Evolutionary conservation across 2,797 vertebrate species (phyloP).

Genomic region (Sebastes variabilis): DNA sequence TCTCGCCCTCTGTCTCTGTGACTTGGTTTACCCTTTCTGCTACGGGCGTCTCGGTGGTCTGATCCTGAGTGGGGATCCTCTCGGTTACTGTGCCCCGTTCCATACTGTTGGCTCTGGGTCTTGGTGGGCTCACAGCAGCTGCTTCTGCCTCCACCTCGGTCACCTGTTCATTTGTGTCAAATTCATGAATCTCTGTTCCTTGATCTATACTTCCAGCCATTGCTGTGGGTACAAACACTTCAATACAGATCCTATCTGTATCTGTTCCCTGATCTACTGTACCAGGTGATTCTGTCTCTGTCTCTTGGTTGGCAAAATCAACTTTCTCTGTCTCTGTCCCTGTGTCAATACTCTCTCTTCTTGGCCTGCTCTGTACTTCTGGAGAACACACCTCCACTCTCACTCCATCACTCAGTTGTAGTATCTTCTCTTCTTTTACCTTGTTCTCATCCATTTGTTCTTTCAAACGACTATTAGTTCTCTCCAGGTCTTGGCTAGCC

Average conservation of each 20-base stretch:
- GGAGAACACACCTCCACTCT: slow-evolving; percentile 70
- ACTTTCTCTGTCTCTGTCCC: slow-evolving; percentile 61
- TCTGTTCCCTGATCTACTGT: slow-evolving; percentile 78
- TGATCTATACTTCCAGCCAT: slow-evolving; percentile 38
- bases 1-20: slow-evolving; percentile 68
- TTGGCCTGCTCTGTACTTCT: slow-evolving; percentile 44
- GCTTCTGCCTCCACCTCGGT: slow-evolving; percentile 41
- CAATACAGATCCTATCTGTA: slow-evolving; percentile 71
- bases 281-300: slow-evolving; percentile 52
- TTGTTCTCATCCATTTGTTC: slow-evolving; percentile 87
- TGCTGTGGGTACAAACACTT: slow-evolving; percentile 52
- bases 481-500: slow-evolving; percentile 86
- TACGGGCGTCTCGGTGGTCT: slow-evolving; percentile 69
- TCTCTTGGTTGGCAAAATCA: slow-evolving; percentile 65
- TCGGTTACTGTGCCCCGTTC: slow-evolving; percentile 76
- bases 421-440: slow-evolving; percentile 86
- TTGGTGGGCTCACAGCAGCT: slow-evolving; percentile 31
- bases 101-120: slow-evolving; percentile 76
- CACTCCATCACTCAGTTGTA: slow-evolving; percentile 83
- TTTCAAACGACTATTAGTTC: slow-evolving; percentile 81
- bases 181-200: slow-evolving; percentile 22
- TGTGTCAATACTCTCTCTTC: slow-evolving; percentile 76
- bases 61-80: slow-evolving; percentile 68
- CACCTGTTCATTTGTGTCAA: slow-evolving; percentile 34
- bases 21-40: slow-evolving; percentile 63